Conservation (phyloP, 2,888 invertebrate species). For the Andricus curvator region DNA sequence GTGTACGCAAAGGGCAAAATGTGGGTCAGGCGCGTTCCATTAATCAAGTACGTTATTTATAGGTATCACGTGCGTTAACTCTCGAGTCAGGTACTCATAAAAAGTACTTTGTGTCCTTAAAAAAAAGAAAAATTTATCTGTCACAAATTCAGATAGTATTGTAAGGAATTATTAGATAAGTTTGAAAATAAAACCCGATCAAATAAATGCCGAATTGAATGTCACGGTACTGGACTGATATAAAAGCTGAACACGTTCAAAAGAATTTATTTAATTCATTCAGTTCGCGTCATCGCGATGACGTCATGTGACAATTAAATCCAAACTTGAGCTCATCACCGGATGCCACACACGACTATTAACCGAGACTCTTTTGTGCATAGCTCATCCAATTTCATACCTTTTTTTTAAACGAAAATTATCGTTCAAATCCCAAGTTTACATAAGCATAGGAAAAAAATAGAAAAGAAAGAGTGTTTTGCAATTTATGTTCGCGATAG, state of each 20-base stretch:
- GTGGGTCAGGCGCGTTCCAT: slow-evolving; percentile 32
- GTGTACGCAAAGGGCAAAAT: slow-evolving; percentile 31
- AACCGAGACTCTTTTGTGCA: slow-evolving; percentile 21
- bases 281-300: slow-evolving; percentile 12
- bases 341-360: slow-evolving; percentile 25
- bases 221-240: not conserved
- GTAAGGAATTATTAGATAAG: not conserved
- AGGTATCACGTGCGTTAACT: slow-evolving; percentile 31
- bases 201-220: not conserved
- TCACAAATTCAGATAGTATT: not conserved
- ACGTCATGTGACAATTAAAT: slow-evolving; percentile 36
- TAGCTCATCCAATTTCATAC: not conserved
- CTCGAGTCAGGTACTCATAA: slow-evolving; percentile 19
- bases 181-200: not conserved
- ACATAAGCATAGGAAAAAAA: not conserved
- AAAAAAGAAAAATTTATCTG: not conserved
- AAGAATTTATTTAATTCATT: slow-evolving; percentile 32
- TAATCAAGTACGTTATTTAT: slow-evolving; percentile 33
- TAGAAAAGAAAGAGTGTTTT: not conserved
- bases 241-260: not conserved
- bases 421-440: not conserved
- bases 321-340: slow-evolving; percentile 16
- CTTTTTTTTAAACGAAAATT: not conserved
- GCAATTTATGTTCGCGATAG: not conserved
- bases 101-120: not conserved